A percentile compares a stretch with the other conserved stretches of the same genome.
Evolutionary conservation across 2,888 invertebrate species (phyloP).

Genomic region (Erebia palarica): DNA sequence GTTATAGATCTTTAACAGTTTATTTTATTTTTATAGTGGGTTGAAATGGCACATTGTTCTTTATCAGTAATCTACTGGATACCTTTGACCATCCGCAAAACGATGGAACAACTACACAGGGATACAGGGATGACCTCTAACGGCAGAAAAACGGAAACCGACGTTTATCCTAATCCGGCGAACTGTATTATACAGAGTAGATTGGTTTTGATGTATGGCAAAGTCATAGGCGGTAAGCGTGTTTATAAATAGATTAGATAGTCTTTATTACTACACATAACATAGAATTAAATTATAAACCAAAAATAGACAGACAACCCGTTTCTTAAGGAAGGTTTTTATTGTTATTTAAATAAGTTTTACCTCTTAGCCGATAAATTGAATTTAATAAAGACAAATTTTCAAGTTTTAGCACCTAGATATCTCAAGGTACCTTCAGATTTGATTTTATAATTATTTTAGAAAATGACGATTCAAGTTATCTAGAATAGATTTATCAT

Average conservation of each 20-base stretch:
- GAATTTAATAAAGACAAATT: too few species aligned
- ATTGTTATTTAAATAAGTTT: background rate
- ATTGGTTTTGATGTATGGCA: slow-evolving; percentile 43
- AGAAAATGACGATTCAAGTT: too few species aligned
- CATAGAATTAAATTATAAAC: too few species aligned
- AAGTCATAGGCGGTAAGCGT: slow-evolving; percentile 27
- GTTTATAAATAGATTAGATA: background rate
- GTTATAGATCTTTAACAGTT: background rate
- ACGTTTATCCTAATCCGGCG: slow-evolving; percentile 48
- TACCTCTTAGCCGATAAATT: too few species aligned
- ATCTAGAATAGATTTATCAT: too few species aligned
- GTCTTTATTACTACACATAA: too few species aligned
- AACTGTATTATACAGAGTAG: slow-evolving; percentile 46
- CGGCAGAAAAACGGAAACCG: slow-evolving; percentile 41
- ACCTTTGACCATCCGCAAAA: slow-evolving; percentile 32
- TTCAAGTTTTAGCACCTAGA: too few species aligned
- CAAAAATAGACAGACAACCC: too few species aligned
- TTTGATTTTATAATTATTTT: too few species aligned
- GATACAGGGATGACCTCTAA: slow-evolving; percentile 43
- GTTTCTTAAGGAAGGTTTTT: too few species aligned
- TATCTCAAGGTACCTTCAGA: too few species aligned
- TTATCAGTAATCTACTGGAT: slow-evolving; percentile 26
- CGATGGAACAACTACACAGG: slow-evolving; percentile 32
- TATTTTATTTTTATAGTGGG: slow-evolving; percentile 2
- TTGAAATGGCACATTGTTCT: slow-evolving; percentile 20